Evolutionary conservation across 2,888 invertebrate genomes (phyloP), one percentile per base, ranked within the genome.

Genomic region (Lasioglossum pauxillum): DNA sequence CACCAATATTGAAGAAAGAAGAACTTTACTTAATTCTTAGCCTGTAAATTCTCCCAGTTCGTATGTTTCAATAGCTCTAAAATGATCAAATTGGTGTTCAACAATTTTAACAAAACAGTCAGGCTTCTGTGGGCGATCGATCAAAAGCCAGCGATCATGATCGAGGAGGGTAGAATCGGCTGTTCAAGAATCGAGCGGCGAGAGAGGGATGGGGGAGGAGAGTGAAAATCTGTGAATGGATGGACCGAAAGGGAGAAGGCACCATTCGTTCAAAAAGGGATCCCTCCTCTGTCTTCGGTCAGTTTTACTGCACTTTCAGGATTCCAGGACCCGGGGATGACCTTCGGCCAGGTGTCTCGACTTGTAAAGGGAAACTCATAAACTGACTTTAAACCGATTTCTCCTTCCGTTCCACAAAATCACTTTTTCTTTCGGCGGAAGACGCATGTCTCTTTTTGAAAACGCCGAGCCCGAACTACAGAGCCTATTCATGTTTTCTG

Each of bases 271-370:
- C 85, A 84, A 89, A 89, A 91, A 90, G 85, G 88, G 79, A 89
- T 82, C 85, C 73, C 77, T 67, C 64, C 80, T 86, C 86, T 91
- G 90, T 91, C 90, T 91, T 92, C 90, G 91, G 92, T 91, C 92
- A 92, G 90, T 92, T 92, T 94, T 93, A 91, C 93, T 93, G 92
- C 93, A 92, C 92, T 92, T 94, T 93, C 87, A 91, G 92, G 90
- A 93, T 92, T 91, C 91, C 91, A 80, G 89, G 90, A 88, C 90
- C 72, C 87, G 83, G 85, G 90, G 90, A 93, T 91, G 92, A 87
- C 88, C 91, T 90, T 92, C 92, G 92, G 89, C 94, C 94, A 94
- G 94, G 94, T 94, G 94, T 93, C 89, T 83, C 88, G 85, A 83
- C 82, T 78, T 80, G 89, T 87, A 92, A 91, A 92, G 90, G 92